Percentiles rank a stretch among this genome's conserved stretches.
Conservation (phyloP, 1,140 invertebrate species). For the Thrips palmi region DNA sequence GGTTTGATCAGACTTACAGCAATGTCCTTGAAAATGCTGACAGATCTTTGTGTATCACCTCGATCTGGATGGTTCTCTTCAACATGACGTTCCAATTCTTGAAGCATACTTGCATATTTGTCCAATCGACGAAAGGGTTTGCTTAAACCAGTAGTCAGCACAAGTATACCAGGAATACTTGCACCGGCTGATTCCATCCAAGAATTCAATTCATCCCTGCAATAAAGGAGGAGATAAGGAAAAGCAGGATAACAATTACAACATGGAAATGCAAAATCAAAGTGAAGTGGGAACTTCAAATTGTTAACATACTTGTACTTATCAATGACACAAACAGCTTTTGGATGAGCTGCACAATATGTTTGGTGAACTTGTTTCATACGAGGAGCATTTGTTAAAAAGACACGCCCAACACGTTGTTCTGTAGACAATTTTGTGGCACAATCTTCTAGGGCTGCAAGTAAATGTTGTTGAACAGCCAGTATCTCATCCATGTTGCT, state of each 20-base stretch:
- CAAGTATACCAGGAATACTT: slow-evolving; percentile 62
- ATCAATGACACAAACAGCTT: slow-evolving; percentile 78
- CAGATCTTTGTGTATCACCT: slow-evolving; percentile 87
- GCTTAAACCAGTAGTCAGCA: slow-evolving; percentile 79
- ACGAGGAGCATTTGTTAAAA: slow-evolving; percentile 67
- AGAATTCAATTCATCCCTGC: slow-evolving; percentile 64
- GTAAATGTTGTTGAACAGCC: slow-evolving; percentile 59
- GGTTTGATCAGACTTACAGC: slow-evolving; percentile 40
- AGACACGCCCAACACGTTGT: slow-evolving; percentile 78
- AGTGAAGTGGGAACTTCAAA: slow-evolving; percentile 6
- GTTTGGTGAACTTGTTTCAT: slow-evolving; percentile 69
- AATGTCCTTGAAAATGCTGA: slow-evolving; percentile 86
- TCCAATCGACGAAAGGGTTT: slow-evolving; percentile 88
- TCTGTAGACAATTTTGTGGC: slow-evolving; percentile 43
- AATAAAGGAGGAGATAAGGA: not conserved
- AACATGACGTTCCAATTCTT: slow-evolving; percentile 87
- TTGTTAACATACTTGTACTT: slow-evolving; percentile 54
- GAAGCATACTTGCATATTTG: slow-evolving; percentile 83
- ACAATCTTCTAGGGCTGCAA: slow-evolving; percentile 58
- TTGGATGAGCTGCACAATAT: slow-evolving; percentile 85
- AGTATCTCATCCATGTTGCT: slow-evolving; percentile 79
- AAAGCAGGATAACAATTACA: slow-evolving; percentile 1
- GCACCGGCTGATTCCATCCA: slow-evolving; percentile 77
- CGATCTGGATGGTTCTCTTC: slow-evolving; percentile 89
- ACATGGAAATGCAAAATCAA: slow-evolving; percentile 1